Evolutionary conservation across 2,888 invertebrate species (phyloP), one percentile per base, ranked within the genome.

Genomic region (Macropis europaea): DNA sequence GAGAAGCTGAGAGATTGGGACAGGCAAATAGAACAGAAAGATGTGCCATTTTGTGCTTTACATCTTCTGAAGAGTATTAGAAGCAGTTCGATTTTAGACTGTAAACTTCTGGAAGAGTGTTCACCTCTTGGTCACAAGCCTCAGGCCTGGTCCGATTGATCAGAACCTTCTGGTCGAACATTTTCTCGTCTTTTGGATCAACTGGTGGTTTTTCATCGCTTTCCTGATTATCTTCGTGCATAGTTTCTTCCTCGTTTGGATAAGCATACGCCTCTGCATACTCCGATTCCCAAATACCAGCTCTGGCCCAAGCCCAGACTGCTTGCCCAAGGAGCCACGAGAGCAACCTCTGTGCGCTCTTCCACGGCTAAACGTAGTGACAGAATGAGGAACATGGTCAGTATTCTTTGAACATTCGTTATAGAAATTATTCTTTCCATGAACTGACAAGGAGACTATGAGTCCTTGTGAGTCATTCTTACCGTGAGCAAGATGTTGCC

Each of bases 141-240:
- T 95, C 95, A 0, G 96, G 96, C 43, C 95, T 92, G 0, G 97
- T 97, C 84, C 96, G 92, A 79, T 94, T 94, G 82, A 96, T 93
- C 52, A 94, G 91, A 1, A 95, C 92, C 6, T 92, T 90, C 72
- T 93, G 92, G 78, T 94, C 93, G 87, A 93, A 92, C 83, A 93
- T 91, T 79, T 91, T 88, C 74, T 91, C 90, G 66, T 90, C 91
- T 74, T 92, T 92, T 50, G 89, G 88, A n/a, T 90, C 88, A 2
- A 89, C 82, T 45, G 90, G 72, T 6, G 77, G 66, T 47, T 81
- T 84, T 0, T 82, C 84, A 1, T 77, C 77, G 45, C 52, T 82
- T 3, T 86, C 87, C 1, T 74, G 73, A 45, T 85, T 77, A 43
- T 84, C 83, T 0, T 84, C 78, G 5, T 79, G 81, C 3, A 73